Base-by-base conservation (phyloP, 2,888 invertebrate species). In the Anodontia alba region DNA sequence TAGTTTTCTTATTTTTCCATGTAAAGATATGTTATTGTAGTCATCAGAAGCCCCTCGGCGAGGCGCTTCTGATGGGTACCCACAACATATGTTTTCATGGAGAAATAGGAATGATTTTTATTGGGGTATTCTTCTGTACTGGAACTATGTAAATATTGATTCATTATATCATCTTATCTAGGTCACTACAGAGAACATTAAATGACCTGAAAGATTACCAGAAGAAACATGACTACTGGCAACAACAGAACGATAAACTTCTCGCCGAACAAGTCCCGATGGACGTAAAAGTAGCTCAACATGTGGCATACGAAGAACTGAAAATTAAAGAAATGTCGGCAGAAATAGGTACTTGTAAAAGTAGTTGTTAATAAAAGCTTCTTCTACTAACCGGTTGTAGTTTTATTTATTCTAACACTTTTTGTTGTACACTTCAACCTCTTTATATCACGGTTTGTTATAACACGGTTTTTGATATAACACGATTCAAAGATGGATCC, bases 141-240 rank as follows among this genome's bases (percentile, higher is more conserved):
- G n/a, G n/a, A n/a, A n/a, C n/a, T n/a, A n/a, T n/a, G n/a, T n/a
- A n/a, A n/a, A n/a, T n/a, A n/a, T n/a, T n/a, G n/a, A n/a, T n/a
- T n/a, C n/a, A n/a, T n/a, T n/a, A n/a, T n/a, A n/a, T n/a, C n/a
- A n/a, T n/a, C n/a, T n/a, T 38, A 38, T 20, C 17, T 46, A 96
- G 96, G 88, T 95, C 96, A 49, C 94, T 96, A 68, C 96, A 96
- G 92, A 95, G 95, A 81, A 96, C 96, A 76, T 92, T 96, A 80
- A 94, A 95, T n/a, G 96, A 96, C 88, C 93, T 96, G 78, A 96
- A 96, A 84, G 96, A 96, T 82, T 96, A 96, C 92, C 96, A 96
- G 90, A 95, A 95, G 81, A 95, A 96, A 81, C 96, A 96, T 89
- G 96, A 96, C 81, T 95, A 95, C 78, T 96, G 96, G 96, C 93